A percentile compares a stretch with the other conserved stretches of the same genome.
These are phyloP conservation scores for Nasonia giraulti DNA, from an alignment of 1,140 invertebrate species.

Conservation along the genomic window DNA sequence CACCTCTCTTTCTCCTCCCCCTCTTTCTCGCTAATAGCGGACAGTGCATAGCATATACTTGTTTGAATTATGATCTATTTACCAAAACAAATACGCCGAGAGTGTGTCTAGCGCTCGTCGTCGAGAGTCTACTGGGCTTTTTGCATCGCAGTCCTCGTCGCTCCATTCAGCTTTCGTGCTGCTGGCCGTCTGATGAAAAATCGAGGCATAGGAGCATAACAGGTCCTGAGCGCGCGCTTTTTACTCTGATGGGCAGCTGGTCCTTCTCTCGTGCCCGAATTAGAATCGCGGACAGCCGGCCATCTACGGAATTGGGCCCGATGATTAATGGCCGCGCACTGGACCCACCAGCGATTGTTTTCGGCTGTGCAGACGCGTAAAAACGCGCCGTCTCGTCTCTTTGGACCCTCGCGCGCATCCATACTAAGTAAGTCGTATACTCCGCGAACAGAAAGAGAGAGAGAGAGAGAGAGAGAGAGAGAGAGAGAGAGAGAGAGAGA, in stretches of 20 bases:
- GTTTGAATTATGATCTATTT: background rate
- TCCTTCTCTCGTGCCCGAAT: conserved; percentile 32
- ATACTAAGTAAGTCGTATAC: conserved; percentile 46
- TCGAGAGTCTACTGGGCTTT: background rate
- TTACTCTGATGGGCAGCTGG: background rate
- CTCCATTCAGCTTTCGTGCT: background rate
- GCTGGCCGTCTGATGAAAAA: background rate
- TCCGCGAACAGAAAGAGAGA: too few relatives aligned
- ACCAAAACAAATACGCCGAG: background rate
- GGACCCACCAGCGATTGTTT: conserved; percentile 51
- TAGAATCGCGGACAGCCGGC: conserved; percentile 52
- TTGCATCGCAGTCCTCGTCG: background rate
- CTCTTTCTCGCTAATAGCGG: background rate
- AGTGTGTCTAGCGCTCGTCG: background rate
- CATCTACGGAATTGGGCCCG: conserved; percentile 69
- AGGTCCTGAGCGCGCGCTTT: background rate
- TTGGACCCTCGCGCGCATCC: background rate
- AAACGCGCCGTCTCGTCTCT: conserved; percentile 55
- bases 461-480: too few relatives aligned
- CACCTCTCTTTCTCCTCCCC: background rate
- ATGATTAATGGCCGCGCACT: conserved; percentile 65
- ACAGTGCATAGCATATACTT: background rate
- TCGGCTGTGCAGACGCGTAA: conserved; percentile 59
- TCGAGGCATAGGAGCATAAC: background rate
- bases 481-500: too few relatives aligned